Conservation (phyloP, 2,797 vertebrate genomes). For the Esox lucius region DNA sequence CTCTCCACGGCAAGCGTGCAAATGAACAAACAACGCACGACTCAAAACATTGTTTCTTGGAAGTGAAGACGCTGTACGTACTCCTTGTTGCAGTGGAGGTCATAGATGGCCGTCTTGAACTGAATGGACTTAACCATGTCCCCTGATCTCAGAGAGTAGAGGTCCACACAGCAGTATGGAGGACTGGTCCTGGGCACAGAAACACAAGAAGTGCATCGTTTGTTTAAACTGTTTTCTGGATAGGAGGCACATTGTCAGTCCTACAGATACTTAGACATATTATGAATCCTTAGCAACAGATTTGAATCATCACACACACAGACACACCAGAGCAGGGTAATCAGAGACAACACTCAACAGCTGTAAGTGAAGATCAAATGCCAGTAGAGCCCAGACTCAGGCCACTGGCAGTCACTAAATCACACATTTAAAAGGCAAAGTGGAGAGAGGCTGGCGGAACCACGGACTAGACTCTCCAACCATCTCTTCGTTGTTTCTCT, state of each 20-base stretch:
- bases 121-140: conserved; percentile 99
- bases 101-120: conserved; percentile 98
- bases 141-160: conserved; percentile 91
- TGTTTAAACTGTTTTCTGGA: not conserved
- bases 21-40: too few relatives aligned
- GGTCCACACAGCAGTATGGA: conserved; percentile 93
- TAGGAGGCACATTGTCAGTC: not conserved
- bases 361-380: conserved; percentile 6
- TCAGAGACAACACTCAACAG: conserved; percentile 17
- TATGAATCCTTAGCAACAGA: not conserved
- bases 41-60: too few relatives aligned
- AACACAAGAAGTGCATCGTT: conserved; percentile 18
- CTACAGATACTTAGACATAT: not conserved
- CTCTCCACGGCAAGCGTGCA: too few relatives aligned
- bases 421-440: conserved; percentile 1
- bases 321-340: conserved; percentile 14
- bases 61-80: conserved; percentile 45
- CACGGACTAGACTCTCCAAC: not conserved
- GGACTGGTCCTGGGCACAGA: conserved; percentile 83
- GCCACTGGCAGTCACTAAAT: conserved; percentile 2
- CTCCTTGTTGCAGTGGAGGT: conserved; percentile 96
- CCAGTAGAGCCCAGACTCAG: not conserved
- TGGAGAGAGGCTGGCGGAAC: too few relatives aligned
- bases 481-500: conserved; percentile 21
- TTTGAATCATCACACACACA: not conserved